These are phyloP conservation scores for Ammodytes dubius DNA, from an alignment of 2,113 vertebrate species.

Conservation along the genomic window DNA sequence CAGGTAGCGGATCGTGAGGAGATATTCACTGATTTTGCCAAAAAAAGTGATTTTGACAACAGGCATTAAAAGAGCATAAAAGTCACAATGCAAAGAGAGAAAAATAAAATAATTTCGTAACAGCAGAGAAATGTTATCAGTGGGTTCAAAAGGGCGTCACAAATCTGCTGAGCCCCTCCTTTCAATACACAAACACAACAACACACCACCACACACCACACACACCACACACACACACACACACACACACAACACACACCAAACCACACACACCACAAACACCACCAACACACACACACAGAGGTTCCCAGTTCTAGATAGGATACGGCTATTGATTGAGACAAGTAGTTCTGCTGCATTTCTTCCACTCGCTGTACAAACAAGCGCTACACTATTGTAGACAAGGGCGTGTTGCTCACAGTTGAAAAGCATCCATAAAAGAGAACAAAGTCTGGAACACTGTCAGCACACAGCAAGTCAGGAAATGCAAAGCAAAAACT, in stretches of 20 bases:
- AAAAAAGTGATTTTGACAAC: no score
- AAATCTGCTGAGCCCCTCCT: neutral
- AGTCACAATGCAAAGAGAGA: no score
- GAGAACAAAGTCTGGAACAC: constrained; percentile 59
- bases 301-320: neutral
- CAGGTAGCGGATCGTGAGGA: no score
- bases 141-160: neutral
- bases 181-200: neutral
- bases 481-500: neutral
- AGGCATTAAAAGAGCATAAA: no score
- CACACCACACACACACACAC: no score
- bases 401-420: constrained; percentile 31
- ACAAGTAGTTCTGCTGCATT: constrained; percentile 48
- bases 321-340: neutral
- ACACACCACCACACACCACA: no score
- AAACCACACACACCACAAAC: no score
- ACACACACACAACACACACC: no score
- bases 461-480: neutral
- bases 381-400: neutral
- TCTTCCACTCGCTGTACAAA: constrained; percentile 42
- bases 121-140: no score
- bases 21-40: no score
- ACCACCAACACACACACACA: constrained; percentile 7
- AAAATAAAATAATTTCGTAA: no score
- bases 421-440: constrained; percentile 5